These are phyloP conservation scores for Hipposideros armiger DNA, from an alignment of 2,113 vertebrate genomes.

Conservation along the genomic window DNA sequence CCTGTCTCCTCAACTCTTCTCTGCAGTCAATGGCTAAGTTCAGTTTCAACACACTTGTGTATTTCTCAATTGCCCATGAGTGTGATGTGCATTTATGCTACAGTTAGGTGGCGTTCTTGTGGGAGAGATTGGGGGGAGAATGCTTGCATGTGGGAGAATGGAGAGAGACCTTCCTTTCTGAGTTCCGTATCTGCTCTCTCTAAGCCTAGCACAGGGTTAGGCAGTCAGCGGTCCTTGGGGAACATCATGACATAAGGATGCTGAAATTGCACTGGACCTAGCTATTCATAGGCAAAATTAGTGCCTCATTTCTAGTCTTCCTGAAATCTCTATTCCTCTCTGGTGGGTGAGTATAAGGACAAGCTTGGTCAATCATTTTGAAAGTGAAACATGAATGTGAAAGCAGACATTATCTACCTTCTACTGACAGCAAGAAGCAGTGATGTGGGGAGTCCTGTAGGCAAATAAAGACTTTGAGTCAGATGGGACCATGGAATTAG, in stretches of 20 bases:
- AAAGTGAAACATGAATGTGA: background rate
- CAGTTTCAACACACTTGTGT: background rate
- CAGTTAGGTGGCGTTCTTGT: background rate
- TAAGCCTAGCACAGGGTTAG: background rate
- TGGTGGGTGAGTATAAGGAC: constrained; percentile 16
- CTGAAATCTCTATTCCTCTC: constrained; percentile 47
- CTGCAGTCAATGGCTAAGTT: background rate
- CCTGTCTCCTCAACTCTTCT: background rate
- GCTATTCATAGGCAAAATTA: constrained; percentile 21
- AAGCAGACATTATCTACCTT: constrained; percentile 28
- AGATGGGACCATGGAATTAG: background rate
- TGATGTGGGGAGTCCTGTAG: background rate
- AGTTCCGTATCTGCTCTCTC: background rate
- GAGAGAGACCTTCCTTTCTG: background rate
- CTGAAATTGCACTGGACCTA: constrained; percentile 7
- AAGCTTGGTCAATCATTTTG: constrained; percentile 36
- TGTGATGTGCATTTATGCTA: background rate
- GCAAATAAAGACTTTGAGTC: constrained; percentile 15
- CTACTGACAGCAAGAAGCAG: background rate
- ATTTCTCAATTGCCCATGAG: background rate
- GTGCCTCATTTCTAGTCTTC: constrained; percentile 11
- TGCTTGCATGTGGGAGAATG: background rate
- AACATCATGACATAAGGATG: background rate
- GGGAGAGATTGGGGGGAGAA: background rate
- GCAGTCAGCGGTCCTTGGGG: background rate